Evolutionary conservation across 1,140 invertebrate species (phyloP).

Genomic region (Whitmania pigra): DNA sequence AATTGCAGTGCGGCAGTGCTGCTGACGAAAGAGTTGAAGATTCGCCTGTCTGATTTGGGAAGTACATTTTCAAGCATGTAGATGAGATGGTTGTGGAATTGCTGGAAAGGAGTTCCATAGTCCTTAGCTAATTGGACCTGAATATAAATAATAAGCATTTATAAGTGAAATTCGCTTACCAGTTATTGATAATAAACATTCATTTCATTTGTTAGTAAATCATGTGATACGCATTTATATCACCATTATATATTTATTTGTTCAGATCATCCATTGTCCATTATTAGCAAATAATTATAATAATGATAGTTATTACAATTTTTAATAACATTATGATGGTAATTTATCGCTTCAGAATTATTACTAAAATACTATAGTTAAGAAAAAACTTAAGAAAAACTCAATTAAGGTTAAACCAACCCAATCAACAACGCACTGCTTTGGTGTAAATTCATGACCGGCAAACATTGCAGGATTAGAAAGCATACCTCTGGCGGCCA

Average conservation of each 20-base stretch:
- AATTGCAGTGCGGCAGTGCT: conserved; percentile 59
- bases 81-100: conserved; percentile 81
- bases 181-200: too few relatives aligned
- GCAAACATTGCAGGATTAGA: conserved; percentile 78
- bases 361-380: too few relatives aligned
- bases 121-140: conserved; percentile 46
- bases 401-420: conserved; percentile 40
- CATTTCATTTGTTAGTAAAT: too few relatives aligned
- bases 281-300: too few relatives aligned
- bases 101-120: conserved; percentile 56
- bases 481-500: conserved; percentile 76
- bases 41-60: conserved; percentile 53
- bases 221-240: too few relatives aligned
- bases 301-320: too few relatives aligned
- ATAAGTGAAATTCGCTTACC: too few relatives aligned
- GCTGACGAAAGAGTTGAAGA: conserved; percentile 64
- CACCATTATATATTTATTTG: not conserved
- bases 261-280: not conserved
- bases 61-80: conserved; percentile 79
- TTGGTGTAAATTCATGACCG: conserved; percentile 55
- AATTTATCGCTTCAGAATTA: too few relatives aligned
- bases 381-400: too few relatives aligned
- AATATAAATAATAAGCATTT: not conserved
- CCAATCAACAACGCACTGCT: conserved; percentile 71
- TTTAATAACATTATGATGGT: too few relatives aligned